Conservation (phyloP, 1,140 invertebrate species). For the Papilio helenus region DNA sequence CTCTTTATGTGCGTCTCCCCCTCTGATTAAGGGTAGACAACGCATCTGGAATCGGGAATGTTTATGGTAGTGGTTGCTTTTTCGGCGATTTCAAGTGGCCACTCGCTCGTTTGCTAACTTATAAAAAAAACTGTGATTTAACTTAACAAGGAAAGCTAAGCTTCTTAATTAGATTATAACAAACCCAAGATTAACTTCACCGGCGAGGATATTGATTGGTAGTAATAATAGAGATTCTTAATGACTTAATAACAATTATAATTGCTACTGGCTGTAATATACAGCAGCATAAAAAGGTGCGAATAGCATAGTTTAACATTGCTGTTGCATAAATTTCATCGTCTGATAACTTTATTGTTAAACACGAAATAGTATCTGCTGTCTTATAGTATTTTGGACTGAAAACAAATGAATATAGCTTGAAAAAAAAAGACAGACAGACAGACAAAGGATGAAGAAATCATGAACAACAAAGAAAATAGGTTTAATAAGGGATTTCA, state of each 20-base stretch:
- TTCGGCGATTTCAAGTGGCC: no score
- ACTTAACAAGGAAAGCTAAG: not conserved
- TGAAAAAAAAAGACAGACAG: no score
- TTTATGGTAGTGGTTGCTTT: no score
- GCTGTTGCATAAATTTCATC: constrained; percentile 5
- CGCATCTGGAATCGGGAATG: no score
- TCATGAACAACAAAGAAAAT: no score
- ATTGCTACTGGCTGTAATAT: constrained; percentile 8
- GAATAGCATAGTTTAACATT: not conserved
- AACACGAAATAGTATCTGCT: not conserved
- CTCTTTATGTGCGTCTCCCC: no score
- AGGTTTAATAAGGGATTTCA: no score
- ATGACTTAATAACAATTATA: not conserved
- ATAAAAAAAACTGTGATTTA: no score
- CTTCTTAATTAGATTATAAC: not conserved
- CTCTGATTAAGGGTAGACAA: no score
- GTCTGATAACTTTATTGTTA: not conserved
- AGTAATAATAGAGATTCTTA: not conserved
- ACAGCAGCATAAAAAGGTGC: not conserved
- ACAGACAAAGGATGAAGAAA: no score
- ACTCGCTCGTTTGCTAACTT: no score
- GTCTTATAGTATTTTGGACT: not conserved
- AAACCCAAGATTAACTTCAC: not conserved
- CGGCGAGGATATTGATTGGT: not conserved
- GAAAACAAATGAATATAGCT: no score